Evolutionary conservation across 2,113 vertebrate species (phyloP).

Genomic region (Tympanuchus pallidicinctus): DNA sequence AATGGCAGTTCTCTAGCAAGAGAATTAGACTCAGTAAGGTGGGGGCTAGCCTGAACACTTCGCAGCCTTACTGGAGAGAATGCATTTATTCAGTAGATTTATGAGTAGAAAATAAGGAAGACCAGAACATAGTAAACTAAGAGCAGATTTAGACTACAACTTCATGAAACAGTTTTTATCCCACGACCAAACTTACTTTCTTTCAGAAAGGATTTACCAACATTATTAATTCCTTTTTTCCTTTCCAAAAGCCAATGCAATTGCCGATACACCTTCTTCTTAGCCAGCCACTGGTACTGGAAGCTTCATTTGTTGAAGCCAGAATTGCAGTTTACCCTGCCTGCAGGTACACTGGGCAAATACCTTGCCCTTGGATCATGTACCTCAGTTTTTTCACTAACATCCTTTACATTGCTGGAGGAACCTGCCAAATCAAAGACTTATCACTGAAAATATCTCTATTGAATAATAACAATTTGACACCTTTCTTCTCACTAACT

Average conservation of each 20-base stretch:
- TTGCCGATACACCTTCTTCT: accelerated
- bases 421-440: conserved; percentile 3
- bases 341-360: background rate
- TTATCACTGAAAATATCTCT: background rate
- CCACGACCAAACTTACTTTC: background rate
- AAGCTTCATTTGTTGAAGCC: background rate
- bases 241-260: background rate
- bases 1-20: accelerated
- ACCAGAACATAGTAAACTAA: background rate
- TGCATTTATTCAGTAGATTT: background rate
- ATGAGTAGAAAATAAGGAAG: background rate
- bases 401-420: background rate
- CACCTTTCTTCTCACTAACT: conserved; percentile 56
- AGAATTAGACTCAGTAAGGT: background rate
- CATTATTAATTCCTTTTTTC: background rate
- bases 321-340: background rate
- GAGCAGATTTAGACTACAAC: background rate
- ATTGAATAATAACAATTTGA: conserved; percentile 34
- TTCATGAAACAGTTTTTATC: accelerated
- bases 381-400: background rate
- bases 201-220: background rate
- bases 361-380: background rate
- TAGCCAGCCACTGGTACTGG: background rate
- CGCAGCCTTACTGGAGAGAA: background rate
- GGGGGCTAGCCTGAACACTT: background rate